Base-by-base conservation (phyloP, 2,113 vertebrate genomes). In the Orthonyx spaldingii region DNA sequence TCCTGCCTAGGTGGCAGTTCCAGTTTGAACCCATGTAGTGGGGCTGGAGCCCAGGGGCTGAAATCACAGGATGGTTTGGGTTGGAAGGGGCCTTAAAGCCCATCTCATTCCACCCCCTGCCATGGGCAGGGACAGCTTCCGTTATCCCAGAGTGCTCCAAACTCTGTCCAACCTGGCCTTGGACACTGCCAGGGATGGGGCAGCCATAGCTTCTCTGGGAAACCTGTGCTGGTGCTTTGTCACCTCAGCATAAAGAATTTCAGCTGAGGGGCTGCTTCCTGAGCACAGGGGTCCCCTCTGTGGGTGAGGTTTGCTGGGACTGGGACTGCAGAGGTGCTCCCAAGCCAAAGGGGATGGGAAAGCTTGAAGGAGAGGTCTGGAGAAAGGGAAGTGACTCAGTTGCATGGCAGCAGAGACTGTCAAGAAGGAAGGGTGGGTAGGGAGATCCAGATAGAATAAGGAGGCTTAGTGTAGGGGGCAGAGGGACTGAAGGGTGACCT, bases 381-480 rank as follows among this genome's bases (percentile, higher is more conserved):
- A 80, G 56, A 42, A 21, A 13, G 33, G 32, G 27, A 84, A 71
- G 47, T 94, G 91, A 84, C 74, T 85, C 68, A 66, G n/a, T 32
- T 66, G 71, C 56, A 50, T 4, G 50, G 55, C 30, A 3, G 78
- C 68, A 93, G 75, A 87, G 87, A 53, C 1, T 22, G 4, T 79
- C 47, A 32, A 35, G 81, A 92, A 91, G 65, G 65, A 97, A 93
- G 95, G 93, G 97, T 97, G 37, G 63, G 55, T 96, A 88, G 94
- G 92, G 96, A 98, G 32, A 81, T 30, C 4, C 4, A 33, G 50
- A 32, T 7, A 33, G 42, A 76, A 8, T 60, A 20, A 13, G 7
- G 44, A 80, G 49, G n/a, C 17, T 76, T 44, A 16, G 41, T 4
- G 14, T 60, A 28, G 10, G 9, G 35, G 8, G 4, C 22, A 17